These are phyloP conservation scores for Choloepus didactylus DNA, from an alignment of 2,797 vertebrate genomes.

Conservation along the genomic window DNA sequence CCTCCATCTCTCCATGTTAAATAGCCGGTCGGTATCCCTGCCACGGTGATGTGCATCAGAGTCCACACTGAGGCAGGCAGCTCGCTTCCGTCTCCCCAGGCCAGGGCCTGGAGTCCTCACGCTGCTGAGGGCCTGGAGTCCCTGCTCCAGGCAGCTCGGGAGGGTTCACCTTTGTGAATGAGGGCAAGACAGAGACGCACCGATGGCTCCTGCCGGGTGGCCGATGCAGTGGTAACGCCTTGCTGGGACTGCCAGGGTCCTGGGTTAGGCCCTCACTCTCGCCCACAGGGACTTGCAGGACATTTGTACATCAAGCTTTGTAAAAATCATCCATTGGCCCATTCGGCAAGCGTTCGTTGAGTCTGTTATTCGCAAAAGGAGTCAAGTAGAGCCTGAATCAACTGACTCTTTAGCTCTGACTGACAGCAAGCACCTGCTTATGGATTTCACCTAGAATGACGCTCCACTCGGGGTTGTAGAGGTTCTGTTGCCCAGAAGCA, in stretches of 20 bases:
- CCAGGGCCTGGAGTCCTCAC: background rate
- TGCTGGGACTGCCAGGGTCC: background rate
- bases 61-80: background rate
- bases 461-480: background rate
- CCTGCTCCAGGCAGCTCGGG: background rate
- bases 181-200: background rate
- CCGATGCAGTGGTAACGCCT: background rate
- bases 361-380: background rate
- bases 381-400: background rate
- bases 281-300: background rate
- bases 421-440: background rate
- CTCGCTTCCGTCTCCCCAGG: background rate
- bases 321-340: background rate
- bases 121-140: background rate
- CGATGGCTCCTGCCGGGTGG: background rate
- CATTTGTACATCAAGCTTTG: background rate
- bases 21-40: background rate
- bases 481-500: background rate
- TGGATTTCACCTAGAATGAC: background rate
- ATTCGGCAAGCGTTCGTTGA: conserved; percentile 31
- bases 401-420: background rate
- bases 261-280: background rate
- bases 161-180: background rate
- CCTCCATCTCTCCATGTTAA: background rate
- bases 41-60: background rate